These are phyloP conservation scores for Diorhabda elongata DNA, from an alignment of 1,140 invertebrate genomes.

Conservation along the genomic window DNA sequence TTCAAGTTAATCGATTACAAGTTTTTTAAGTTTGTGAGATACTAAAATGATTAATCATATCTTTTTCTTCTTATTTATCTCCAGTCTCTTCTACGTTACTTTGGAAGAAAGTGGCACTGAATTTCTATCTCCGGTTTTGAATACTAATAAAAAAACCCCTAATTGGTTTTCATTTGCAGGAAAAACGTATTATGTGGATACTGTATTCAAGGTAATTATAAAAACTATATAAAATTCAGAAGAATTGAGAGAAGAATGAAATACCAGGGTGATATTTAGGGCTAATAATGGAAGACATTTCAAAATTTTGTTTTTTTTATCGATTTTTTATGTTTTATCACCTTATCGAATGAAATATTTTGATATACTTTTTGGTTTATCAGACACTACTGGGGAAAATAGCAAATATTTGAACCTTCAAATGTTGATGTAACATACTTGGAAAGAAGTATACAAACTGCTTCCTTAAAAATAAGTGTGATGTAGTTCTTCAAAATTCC, in stretches of 20 bases:
- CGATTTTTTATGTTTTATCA: too few relatives aligned
- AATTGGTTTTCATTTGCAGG: slow-evolving; percentile 5
- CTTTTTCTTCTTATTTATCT: not conserved
- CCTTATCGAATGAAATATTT: too few relatives aligned
- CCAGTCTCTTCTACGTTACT: not conserved
- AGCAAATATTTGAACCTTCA: not conserved
- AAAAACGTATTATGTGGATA: slow-evolving; percentile 8
- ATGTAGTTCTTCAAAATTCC: too few relatives aligned
- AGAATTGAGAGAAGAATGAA: too few relatives aligned
- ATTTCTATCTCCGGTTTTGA: not conserved
- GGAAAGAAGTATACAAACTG: not conserved
- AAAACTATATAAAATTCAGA: not conserved
- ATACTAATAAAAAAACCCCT: not conserved
- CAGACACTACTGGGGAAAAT: not conserved
- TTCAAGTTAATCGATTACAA: too few relatives aligned
- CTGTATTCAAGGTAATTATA: slow-evolving; percentile 8
- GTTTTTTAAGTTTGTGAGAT: not conserved
- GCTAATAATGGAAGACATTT: too few relatives aligned
- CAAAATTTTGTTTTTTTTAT: too few relatives aligned
- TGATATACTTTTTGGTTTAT: not conserved
- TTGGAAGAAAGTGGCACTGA: not conserved
- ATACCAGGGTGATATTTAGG: too few relatives aligned
- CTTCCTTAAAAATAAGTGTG: not conserved
- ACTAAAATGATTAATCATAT: not conserved
- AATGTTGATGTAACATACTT: not conserved